Base-by-base conservation (phyloP, 2,113 vertebrate species). In the Calonectris borealis region DNA sequence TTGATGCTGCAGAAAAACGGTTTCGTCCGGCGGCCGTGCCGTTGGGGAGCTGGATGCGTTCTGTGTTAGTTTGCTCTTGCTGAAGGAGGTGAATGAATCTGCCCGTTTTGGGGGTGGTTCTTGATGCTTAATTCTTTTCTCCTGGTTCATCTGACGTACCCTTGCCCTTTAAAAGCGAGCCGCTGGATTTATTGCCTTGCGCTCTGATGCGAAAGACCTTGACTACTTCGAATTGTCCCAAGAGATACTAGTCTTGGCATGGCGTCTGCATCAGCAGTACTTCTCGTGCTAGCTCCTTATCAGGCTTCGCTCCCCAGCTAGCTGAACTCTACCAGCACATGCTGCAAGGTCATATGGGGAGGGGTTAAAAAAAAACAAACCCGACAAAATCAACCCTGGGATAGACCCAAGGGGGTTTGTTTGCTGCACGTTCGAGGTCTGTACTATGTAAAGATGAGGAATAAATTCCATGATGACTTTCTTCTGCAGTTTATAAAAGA, bases 401-500 rank as follows among this genome's bases (percentile, higher is more conserved):
- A 13, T 11, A 17, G 75, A n/a, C 11, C 66, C 3, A 1, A 7
- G 13, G 32, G 38, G 42, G 8, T 9, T 58, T 36, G 36, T 60
- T 80, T 2, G 7, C 36, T 38, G 68, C 4, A 0, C 4, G 40
- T 25, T 69, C 4, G 12, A 73, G 81, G 36, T 51, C 42, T 20
- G 27, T 9, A 4, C 51, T 17, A 3, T 1, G 36, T 13, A 79
- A 9, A 20, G 31, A 11, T n/a, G 60, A 11, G 21, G 84, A 69
- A 69, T 38, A 20, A 80, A 78, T 73, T 54, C 89, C 4, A 4
- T 2, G 10, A 5, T 44, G 68, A 16, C 81, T 87, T 91, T 68
- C 73, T 94, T 42, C 96, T 90, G 93, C 95, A 61, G 89, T 61
- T 95, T 27, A 93, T 96, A 76, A 97, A 96, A 96, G 87, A 94